Percentiles rank a stretch among this genome's conserved stretches.
phyloP scores from a whole-genome alignment of 2,888 invertebrate species.

The Meiosimyza platycephala region DNA sequence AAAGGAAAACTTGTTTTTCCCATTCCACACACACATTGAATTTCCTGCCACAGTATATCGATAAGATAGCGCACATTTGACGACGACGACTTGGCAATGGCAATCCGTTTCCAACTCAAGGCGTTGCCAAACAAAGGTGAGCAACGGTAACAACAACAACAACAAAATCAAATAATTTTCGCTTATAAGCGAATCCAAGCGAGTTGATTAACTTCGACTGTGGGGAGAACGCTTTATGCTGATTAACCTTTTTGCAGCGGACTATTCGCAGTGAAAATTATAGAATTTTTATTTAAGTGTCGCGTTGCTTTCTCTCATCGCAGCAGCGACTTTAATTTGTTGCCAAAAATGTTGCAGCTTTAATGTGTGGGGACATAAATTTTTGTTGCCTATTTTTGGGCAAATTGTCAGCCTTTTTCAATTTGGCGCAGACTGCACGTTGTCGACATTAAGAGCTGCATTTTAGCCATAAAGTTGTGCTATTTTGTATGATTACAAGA shows the following conservation, averaged over 20 bases:
- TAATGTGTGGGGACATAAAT: too few species aligned
- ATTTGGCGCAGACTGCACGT: neutral
- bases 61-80: neutral
- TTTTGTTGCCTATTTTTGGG: conserved; percentile 8
- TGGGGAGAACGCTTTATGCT: too few species aligned
- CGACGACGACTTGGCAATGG: neutral
- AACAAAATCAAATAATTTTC: neutral
- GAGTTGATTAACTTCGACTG: too few species aligned
- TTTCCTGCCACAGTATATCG: neutral
- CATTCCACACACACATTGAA: too few species aligned
- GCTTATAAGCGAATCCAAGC: too few species aligned
- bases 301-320: too few species aligned
- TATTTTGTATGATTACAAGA: neutral
- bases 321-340: too few species aligned
- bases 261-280: too few species aligned
- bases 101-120: neutral
- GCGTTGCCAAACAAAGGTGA: conserved; percentile 2
- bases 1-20: too few species aligned
- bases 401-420: neutral
- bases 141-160: conserved; percentile 2
- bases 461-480: neutral
- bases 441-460: neutral
- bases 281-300: too few species aligned
- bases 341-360: too few species aligned
- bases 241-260: too few species aligned